Percentiles rank a stretch among this genome's conserved stretches.
Evolutionary conservation across 2,797 vertebrate genomes (phyloP).

Genomic region (Brotogeris chrysoptera): DNA sequence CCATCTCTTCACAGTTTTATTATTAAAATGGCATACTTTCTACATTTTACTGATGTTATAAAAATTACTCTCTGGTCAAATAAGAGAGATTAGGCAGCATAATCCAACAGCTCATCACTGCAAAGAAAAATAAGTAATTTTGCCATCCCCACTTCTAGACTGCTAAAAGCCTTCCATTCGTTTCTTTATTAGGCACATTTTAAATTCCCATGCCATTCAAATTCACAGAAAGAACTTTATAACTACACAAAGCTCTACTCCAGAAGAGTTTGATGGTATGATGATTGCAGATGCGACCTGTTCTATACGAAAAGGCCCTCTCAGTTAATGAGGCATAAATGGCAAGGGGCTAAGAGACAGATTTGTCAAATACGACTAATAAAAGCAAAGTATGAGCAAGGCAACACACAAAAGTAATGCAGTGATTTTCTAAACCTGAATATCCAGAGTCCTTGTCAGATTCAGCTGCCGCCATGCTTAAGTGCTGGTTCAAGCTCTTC

Average conservation of each 20-base stretch:
- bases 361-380: background rate
- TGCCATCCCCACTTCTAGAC: background rate
- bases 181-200: background rate
- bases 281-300: background rate
- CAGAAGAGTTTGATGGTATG: background rate
- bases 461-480: conserved; percentile 68
- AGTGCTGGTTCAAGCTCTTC: conserved; percentile 45
- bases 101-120: background rate
- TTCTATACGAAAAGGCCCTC: background rate
- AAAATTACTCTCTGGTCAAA: background rate
- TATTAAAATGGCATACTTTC: background rate
- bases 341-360: background rate
- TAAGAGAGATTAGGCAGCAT: background rate
- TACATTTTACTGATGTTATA: background rate
- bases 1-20: background rate
- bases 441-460: conserved; percentile 90
- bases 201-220: background rate
- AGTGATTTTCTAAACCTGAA: conserved; percentile 78
- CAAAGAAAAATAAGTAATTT: background rate
- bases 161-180: background rate
- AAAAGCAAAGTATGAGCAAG: background rate
- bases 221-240: background rate
- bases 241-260: background rate
- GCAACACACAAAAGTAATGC: background rate
- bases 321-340: background rate